phyloP scores from a whole-genome alignment of 2,113 vertebrate genomes.

The Burhinus oedicnemus region DNA sequence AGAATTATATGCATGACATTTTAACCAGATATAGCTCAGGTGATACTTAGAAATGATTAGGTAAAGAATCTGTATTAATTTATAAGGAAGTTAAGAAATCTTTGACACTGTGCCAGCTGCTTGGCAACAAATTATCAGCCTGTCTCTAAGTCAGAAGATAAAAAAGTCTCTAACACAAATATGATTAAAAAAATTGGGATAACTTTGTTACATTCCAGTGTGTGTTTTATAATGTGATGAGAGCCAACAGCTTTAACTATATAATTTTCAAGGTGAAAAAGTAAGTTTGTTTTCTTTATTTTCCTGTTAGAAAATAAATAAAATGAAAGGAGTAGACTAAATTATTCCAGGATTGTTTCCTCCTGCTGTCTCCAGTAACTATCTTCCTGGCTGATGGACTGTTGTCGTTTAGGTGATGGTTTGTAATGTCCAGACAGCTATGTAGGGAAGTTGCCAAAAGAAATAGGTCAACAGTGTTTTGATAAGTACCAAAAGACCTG shows the following conservation, averaged over 20 bases:
- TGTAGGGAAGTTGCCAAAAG: not conserved
- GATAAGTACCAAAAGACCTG: not conserved
- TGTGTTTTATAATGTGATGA: not conserved
- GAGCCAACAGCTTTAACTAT: not conserved
- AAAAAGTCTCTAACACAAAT: not conserved
- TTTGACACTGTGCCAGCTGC: not conserved
- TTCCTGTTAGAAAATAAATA: not conserved
- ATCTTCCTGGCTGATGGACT: not conserved
- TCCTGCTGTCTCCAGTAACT: not conserved
- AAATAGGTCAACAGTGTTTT: not conserved
- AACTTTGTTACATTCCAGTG: not conserved
- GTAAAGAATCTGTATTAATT: not conserved
- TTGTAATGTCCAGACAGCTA: not conserved
- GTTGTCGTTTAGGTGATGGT: not conserved
- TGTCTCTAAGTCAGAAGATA: not conserved
- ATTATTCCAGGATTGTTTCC: not conserved
- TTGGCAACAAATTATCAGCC: not conserved
- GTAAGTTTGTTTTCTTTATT: not conserved
- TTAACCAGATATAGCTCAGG: not conserved
- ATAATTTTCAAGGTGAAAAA: not conserved
- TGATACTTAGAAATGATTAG: not conserved
- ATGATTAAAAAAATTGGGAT: not conserved
- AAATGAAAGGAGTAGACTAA: accelerated
- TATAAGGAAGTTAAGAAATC: not conserved
- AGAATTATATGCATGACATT: not conserved